Evolutionary conservation across 2,797 vertebrate genomes (phyloP).

Genomic region (Acanthurus lineatus): DNA sequence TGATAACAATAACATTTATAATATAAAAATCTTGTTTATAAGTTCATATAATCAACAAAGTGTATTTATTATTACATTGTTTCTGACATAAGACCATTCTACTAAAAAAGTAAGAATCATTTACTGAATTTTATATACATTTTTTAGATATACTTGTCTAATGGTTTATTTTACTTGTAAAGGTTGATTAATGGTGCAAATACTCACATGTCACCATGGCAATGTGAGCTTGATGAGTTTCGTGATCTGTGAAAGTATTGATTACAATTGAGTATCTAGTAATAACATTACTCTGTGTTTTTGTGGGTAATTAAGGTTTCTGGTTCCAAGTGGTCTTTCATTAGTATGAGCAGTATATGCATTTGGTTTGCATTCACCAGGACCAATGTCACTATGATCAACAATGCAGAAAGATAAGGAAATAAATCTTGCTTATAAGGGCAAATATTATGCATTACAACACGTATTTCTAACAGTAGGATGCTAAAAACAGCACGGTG

Average conservation of each 20-base stretch:
- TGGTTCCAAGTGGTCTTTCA: background rate
- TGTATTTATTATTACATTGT: too few species aligned
- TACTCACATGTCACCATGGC: background rate
- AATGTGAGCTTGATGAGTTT: background rate
- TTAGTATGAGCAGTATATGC: constrained; percentile 16
- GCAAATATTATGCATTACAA: constrained; percentile 35
- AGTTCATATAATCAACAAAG: too few species aligned
- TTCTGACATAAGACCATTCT: background rate
- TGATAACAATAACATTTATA: too few species aligned
- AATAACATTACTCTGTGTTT: background rate
- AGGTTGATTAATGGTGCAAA: background rate
- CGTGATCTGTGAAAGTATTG: background rate
- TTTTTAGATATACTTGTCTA: too few species aligned
- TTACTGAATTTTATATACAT: too few species aligned
- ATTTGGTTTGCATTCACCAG: constrained; percentile 29
- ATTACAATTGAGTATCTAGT: background rate
- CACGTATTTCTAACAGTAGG: constrained; percentile 5
- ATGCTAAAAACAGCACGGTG: background rate
- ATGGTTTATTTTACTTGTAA: background rate
- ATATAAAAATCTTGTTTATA: too few species aligned
- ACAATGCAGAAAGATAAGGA: constrained; percentile 42
- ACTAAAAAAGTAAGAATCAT: too few species aligned
- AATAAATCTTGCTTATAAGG: constrained; percentile 15
- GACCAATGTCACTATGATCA: constrained; percentile 3
- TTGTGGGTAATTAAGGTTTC: background rate